Conservation (phyloP, 1,140 invertebrate genomes). For the Anastrepha obliqua region DNA sequence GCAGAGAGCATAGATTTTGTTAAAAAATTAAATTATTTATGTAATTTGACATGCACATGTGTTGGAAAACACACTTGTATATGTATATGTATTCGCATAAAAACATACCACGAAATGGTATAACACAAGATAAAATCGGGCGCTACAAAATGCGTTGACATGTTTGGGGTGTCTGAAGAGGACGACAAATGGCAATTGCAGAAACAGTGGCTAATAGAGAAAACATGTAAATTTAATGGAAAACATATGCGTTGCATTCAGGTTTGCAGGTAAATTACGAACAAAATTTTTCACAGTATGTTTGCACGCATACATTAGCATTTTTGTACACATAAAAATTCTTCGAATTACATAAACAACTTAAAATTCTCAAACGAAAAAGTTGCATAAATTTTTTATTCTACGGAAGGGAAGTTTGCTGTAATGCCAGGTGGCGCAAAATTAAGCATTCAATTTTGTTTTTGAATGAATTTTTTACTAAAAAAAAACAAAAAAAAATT, state of each 20-base stretch:
- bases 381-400: too few relatives aligned
- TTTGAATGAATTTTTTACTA: too few relatives aligned
- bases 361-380: too few relatives aligned
- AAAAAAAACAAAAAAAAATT: too few relatives aligned
- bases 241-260: background rate
- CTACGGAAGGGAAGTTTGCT: too few relatives aligned
- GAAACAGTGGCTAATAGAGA: background rate
- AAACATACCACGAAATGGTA: background rate
- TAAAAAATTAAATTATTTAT: conserved; percentile 40
- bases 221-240: conserved; percentile 40
- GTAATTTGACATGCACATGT: background rate
- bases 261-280: background rate
- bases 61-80: background rate
- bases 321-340: background rate
- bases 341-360: too few relatives aligned
- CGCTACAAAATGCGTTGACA: background rate
- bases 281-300: background rate
- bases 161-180: background rate
- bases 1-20: background rate
- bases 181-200: background rate
- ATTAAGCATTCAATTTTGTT: too few relatives aligned
- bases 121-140: background rate
- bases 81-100: background rate
- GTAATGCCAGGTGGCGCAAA: too few relatives aligned
- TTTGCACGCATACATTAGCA: background rate